phyloP scores from a whole-genome alignment of 2,888 invertebrate genomes.

The Eupelmus urozonus region DNA sequence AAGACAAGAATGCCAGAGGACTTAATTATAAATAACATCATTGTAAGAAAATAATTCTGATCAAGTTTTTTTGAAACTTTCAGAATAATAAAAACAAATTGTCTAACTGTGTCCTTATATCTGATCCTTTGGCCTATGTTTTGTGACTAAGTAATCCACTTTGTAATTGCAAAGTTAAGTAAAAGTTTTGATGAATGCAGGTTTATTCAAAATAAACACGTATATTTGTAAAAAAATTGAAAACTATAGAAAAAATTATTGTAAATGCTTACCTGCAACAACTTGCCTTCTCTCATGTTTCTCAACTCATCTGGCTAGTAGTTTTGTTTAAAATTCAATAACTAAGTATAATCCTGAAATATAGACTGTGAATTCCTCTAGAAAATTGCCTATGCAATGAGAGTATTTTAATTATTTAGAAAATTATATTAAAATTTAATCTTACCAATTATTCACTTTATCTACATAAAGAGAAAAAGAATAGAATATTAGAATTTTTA shows the following conservation, averaged over 20 bases:
- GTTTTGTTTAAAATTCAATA: conserved; percentile 19
- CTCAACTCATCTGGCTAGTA: conserved; percentile 25
- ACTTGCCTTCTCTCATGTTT: conserved; percentile 29
- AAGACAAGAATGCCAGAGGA: conserved; percentile 53
- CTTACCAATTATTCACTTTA: conserved; percentile 1
- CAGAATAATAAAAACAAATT: conserved; percentile 45
- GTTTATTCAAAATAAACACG: conserved; percentile 32
- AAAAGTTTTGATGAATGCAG: conserved; percentile 25
- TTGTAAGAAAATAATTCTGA: conserved; percentile 44
- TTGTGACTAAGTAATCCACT: conserved; percentile 24
- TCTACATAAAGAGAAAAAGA: not conserved
- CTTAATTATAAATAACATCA: conserved; percentile 43
- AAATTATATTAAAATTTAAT: conserved; percentile 11
- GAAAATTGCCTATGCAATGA: not conserved
- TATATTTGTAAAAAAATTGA: conserved; percentile 44
- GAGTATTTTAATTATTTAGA: conserved; percentile 23
- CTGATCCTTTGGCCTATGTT: conserved; percentile 53
- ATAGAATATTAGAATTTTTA: not conserved
- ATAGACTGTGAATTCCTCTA: conserved; percentile 9
- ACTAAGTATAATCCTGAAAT: conserved; percentile 21
- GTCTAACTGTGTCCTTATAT: conserved; percentile 48
- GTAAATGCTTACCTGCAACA: conserved; percentile 36
- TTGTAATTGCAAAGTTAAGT: conserved; percentile 34
- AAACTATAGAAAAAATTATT: conserved; percentile 21
- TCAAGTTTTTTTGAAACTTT: conserved; percentile 35